Conservation (phyloP, 2,113 vertebrate species). For the Misgurnus anguillicaudatus region DNA sequence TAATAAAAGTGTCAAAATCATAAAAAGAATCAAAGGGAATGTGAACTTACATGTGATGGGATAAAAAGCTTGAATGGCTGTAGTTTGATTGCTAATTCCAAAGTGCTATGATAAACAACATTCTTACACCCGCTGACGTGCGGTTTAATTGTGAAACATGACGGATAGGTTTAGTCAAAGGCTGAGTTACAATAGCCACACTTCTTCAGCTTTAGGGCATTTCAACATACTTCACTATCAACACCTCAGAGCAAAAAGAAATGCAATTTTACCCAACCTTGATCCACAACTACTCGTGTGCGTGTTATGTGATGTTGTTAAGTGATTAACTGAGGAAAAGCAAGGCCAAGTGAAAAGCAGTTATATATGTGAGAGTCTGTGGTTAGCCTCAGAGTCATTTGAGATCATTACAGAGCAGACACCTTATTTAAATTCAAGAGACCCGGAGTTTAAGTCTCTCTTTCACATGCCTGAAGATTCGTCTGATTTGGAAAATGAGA, state of each 20-base stretch:
- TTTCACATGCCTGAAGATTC: constrained; percentile 4
- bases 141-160: constrained; percentile 30
- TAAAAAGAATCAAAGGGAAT: no score
- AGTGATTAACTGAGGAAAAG: constrained; percentile 24
- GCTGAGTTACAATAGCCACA: constrained; percentile 10
- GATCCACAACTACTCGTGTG: constrained; percentile 25
- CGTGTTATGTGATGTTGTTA: constrained; percentile 25
- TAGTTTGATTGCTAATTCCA: constrained; percentile 36
- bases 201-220: constrained; percentile 18
- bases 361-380: constrained; percentile 33
- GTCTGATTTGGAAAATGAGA: not conserved
- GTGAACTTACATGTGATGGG: not conserved
- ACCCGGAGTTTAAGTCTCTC: constrained; percentile 9
- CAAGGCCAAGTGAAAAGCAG: not conserved
- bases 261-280: constrained; percentile 36
- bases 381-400: constrained; percentile 27
- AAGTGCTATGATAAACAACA: constrained; percentile 3
- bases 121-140: not conserved
- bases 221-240: constrained; percentile 14
- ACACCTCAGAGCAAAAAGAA: not conserved
- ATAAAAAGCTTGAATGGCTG: not conserved
- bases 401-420: constrained; percentile 31
- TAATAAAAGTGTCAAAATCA: no score
- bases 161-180: constrained; percentile 3
- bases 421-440: constrained; percentile 35